Evolutionary conservation across 2,113 vertebrate species (phyloP).

Genomic region (Gadus macrocephalus): DNA sequence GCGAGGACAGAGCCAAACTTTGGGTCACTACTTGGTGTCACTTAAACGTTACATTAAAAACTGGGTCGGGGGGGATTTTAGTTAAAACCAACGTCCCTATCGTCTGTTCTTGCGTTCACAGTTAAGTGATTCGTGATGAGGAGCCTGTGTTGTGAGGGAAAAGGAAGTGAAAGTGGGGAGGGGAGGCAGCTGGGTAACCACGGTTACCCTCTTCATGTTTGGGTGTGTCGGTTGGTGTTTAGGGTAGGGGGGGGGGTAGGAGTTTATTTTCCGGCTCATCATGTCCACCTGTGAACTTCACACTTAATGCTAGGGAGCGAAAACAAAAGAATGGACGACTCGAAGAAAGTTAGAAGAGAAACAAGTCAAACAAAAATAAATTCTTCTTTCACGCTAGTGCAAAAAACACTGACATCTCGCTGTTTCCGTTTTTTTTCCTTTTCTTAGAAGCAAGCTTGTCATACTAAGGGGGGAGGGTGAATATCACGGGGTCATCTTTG

Average conservation of each 20-base stretch:
- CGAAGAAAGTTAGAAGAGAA: conserved; percentile 73
- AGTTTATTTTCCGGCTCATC: conserved; percentile 22
- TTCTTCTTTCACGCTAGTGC: conserved; percentile 99
- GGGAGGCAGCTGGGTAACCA: conserved; percentile 7
- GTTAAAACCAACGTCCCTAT: conserved; percentile 41
- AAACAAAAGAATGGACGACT: conserved; percentile 57
- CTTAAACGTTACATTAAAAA: conserved; percentile 42
- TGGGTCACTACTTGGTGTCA: conserved; percentile 59
- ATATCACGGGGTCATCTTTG: not conserved
- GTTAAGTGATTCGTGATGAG: conserved; percentile 41
- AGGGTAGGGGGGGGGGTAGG: conserved; percentile 41
- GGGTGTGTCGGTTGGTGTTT: conserved; percentile 38
- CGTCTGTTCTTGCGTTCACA: conserved; percentile 63
- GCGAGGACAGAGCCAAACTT: conserved; percentile 58
- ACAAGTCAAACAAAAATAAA: conserved; percentile 74
- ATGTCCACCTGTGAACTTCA: conserved; percentile 54
- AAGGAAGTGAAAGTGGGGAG: conserved; percentile 30
- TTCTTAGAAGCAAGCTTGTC: conserved; percentile 78
- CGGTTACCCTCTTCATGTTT: not conserved
- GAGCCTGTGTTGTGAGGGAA: conserved; percentile 43
- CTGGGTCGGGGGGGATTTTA: not conserved
- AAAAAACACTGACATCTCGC: conserved; percentile 98
- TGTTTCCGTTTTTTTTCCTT: conserved; percentile 47
- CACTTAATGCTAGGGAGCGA: conserved; percentile 81
- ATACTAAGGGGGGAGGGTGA: conserved; percentile 77